Base-by-base conservation (phyloP, 2,797 vertebrate genomes). In the Pipistrellus kuhlii region DNA sequence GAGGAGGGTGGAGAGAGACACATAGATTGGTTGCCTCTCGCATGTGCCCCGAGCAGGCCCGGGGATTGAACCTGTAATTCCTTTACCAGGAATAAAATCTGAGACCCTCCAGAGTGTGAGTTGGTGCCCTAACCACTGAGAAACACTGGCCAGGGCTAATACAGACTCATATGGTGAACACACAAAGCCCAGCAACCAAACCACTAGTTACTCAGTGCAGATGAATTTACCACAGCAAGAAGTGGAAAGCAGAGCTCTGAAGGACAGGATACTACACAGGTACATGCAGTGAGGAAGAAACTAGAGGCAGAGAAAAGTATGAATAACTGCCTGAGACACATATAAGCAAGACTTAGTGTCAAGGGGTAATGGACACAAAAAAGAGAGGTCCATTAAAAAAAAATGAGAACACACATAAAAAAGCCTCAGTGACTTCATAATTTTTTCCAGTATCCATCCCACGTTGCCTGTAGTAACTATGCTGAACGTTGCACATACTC, bases 141-240 rank as follows among this genome's bases (percentile, higher is more conserved):
- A n/a, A 55, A 64, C 62, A 64, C 14, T 8, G 15, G 30, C 62
- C 30, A n/a, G 14, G 62, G 30, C 30, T 8, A 17, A 64, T 64
- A 64, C 21, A 53, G 66, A 87, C 41, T 76, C 25, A 72, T 17
- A 80, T 83, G 25, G 35, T 25, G 91, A 95, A 92, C 10, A 32
- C 27, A 81, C 10, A 35, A 92, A 94, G 48, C 38, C 57, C 73
- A 68, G 91, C 78, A 91, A 82, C 30, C 59, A 7, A 89, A 82
- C 25, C 59, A 9, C 57, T 57, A 88, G 66, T 55, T 86, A 80
- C 44, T 75, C 75, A 88, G 51, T n/a, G 27, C n/a, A 89, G 32
- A 85, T 51, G 87, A 82, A 57, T 91, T 89, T 80, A 62, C 25
- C 48, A 86, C 0, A 59, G 84, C 59, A 89, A 80, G 46, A 83